phyloP scores from a whole-genome alignment of 37 sponge, comb jelly and placozoan genomes.

The Aplysina aerophoba region DNA sequence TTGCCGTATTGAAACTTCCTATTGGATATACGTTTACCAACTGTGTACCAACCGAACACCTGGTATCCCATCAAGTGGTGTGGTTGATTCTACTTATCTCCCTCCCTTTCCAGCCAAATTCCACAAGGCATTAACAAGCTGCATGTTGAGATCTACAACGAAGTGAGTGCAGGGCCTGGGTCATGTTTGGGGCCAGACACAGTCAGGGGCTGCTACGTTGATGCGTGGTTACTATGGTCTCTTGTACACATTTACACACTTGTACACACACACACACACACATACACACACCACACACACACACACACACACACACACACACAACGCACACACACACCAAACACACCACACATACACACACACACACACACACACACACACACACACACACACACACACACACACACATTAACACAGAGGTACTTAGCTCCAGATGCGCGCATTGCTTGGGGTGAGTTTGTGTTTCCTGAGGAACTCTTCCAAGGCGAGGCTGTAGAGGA shows the following conservation, averaged over 20 bases:
- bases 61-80: no score
- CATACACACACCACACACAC: slow-evolving; percentile 6
- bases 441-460: slow-evolving; percentile 91
- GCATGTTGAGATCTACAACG: slow-evolving; percentile 89
- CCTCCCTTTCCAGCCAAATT: slow-evolving; percentile 55
- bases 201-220: no score
- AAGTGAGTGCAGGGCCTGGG: slow-evolving; percentile 50
- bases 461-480: slow-evolving; percentile 76
- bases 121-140: slow-evolving; percentile 77
- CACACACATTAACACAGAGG: slow-evolving; percentile 53
- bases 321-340: neutral
- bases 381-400: neutral
- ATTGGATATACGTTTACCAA: no score
- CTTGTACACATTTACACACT: neutral
- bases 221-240: neutral
- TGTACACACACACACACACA: no score
- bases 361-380: slow-evolving; percentile 16
- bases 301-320: neutral
- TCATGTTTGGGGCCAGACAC: no score
- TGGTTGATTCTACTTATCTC: no score
- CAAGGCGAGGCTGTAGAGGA: slow-evolving; percentile 93
- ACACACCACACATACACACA: slow-evolving; percentile 19
- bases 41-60: no score
- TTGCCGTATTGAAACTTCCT: no score
- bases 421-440: slow-evolving; percentile 88